Evolutionary conservation across 2,888 invertebrate species (phyloP), one percentile per base, ranked within the genome.

Genomic region (Troilus luridus): DNA sequence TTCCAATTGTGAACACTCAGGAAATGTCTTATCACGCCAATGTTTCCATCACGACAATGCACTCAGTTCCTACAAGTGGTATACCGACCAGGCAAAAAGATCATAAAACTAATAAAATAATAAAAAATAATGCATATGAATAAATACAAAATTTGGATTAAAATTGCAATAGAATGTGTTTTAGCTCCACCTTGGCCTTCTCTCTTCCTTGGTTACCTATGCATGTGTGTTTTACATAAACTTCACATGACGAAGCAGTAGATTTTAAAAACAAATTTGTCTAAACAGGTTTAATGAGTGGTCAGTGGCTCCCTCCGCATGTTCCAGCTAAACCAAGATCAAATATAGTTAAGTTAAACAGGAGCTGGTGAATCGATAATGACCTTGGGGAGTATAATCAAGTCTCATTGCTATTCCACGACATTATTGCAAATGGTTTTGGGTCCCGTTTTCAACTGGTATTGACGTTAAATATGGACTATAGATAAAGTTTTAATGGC

Each of bases 331-430:
- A 67, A 14, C 5, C 24, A 67, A 67, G n/a, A 3, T 10, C 27
- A 72, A 14, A 27, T 72, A 27, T 27, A 27, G 64, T 67, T 24
- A 24, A 12, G 72, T 27, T 72, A 72, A 72, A 41, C 41, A 41
- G 41, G 9, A 8, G 8, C 41, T 41, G 8, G 17, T 27, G 72
- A 77, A 77, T 77, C 9, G 7, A 19, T 17, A 41, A 77, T 27
- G 27, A 41, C 72, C 41, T 41, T 41, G 14, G 27, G 59, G 17
- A 1, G 1, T 77, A 17, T 77, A 41, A 77, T 77, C 27, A 72
- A 77, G 72, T 27, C 72, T 77, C 72, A 41, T 77, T 77, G 27
- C 72, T 77, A 77, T 77, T 77, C 72, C 19, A 1, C 72, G 72
- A 77, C 72, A 27, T 77, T 77, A 77, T 41, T 77, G 27, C 72